Percentiles rank a stretch among this genome's conserved stretches.
Evolutionary conservation across 2,888 invertebrate genomes (phyloP).

Genomic region (Chydorus sphaericus): DNA sequence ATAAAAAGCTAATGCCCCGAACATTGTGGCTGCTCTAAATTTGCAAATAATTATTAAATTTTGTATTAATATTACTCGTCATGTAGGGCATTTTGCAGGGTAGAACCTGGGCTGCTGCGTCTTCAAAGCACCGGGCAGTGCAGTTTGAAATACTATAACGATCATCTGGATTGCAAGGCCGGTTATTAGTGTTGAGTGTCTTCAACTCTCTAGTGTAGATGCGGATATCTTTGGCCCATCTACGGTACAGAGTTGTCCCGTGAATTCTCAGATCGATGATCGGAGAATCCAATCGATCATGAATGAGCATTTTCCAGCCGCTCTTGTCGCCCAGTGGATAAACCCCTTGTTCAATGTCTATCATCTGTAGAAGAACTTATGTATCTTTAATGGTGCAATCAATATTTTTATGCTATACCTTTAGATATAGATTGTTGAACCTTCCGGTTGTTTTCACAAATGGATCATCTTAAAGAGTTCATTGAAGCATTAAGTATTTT

Average conservation of each 20-base stretch:
- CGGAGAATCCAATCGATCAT: slow-evolving; percentile 19
- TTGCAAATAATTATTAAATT: background rate
- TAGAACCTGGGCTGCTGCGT: slow-evolving; percentile 15
- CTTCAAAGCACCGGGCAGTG: slow-evolving; percentile 19
- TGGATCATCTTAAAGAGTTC: background rate
- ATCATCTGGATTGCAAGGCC: slow-evolving; percentile 16
- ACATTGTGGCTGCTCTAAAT: no score
- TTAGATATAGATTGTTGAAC: slow-evolving; percentile 21
- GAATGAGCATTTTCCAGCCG: slow-evolving; percentile 21
- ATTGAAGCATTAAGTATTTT: no score
- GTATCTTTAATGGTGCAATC: background rate
- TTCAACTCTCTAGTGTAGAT: slow-evolving; percentile 19
- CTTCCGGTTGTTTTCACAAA: slow-evolving; percentile 17
- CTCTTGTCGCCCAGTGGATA: slow-evolving; percentile 16
- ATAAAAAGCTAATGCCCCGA: no score
- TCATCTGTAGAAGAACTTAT: background rate
- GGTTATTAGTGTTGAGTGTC: slow-evolving; percentile 18
- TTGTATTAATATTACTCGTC: slow-evolving; percentile 15
- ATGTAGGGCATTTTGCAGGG: slow-evolving; percentile 20
- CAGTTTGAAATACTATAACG: slow-evolving; percentile 19
- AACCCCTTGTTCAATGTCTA: slow-evolving; percentile 16
- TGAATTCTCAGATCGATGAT: slow-evolving; percentile 20
- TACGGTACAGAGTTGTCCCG: slow-evolving; percentile 19
- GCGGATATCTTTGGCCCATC: slow-evolving; percentile 20
- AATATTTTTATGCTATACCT: no score